A percentile compares a stretch with the other conserved stretches of the same genome.
phyloP scores from a whole-genome alignment of 2,888 invertebrate species.

The Melanostoma mellinum region DNA sequence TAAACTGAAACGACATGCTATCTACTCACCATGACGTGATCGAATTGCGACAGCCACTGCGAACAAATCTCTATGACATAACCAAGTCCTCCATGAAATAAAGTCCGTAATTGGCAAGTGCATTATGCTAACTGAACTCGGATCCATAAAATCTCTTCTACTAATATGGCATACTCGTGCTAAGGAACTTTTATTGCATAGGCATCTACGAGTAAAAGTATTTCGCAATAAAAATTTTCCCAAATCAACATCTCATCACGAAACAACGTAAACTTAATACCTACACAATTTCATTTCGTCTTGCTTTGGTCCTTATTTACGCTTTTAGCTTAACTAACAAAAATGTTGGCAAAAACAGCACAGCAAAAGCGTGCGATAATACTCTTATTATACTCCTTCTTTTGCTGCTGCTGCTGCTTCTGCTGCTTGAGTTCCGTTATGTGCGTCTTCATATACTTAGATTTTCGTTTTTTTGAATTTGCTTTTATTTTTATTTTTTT shows the following conservation, averaged over 20 bases:
- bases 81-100: too few relatives aligned
- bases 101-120: too few relatives aligned
- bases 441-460: slow-evolving; percentile 28
- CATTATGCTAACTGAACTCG: too few relatives aligned
- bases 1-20: too few relatives aligned
- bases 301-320: slow-evolving; percentile 16
- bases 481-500: slow-evolving; percentile 43
- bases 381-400: slow-evolving; percentile 25
- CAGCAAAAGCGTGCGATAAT: slow-evolving; percentile 57
- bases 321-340: slow-evolving; percentile 68
- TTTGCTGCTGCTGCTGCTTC: slow-evolving; percentile 10
- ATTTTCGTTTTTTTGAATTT: slow-evolving; percentile 16
- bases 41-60: too few relatives aligned
- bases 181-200: neutral
- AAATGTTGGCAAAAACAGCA: slow-evolving; percentile 52
- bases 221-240: slow-evolving; percentile 28
- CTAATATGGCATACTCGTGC: too few relatives aligned
- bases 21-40: too few relatives aligned
- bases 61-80: too few relatives aligned
- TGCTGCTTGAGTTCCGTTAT: slow-evolving; percentile 21
- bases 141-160: too few relatives aligned
- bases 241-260: slow-evolving; percentile 46
- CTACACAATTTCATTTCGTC: slow-evolving; percentile 34
- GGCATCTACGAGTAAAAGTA: slow-evolving; percentile 20
- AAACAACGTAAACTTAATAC: slow-evolving; percentile 46